Conservation (phyloP, 2,888 invertebrate species). For the Romanomermis culicivorax region DNA sequence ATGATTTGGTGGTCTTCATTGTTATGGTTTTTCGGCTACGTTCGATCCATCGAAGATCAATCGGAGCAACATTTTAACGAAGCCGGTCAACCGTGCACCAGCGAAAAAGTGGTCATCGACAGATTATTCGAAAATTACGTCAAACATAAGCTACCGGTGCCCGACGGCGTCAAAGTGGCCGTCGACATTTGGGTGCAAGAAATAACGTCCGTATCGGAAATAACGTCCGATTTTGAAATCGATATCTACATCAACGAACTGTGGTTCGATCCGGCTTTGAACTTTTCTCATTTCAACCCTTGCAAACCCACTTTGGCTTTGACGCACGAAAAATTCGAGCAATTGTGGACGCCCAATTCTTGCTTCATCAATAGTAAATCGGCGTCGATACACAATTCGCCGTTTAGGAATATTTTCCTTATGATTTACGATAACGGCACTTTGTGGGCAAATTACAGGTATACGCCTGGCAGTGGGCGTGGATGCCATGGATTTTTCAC, state of each 20-base stretch:
- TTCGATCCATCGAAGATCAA: too few species aligned
- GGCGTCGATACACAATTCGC: constrained; percentile 9
- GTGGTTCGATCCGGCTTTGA: constrained; percentile 2
- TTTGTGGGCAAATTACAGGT: constrained; percentile 11
- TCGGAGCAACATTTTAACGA: too few species aligned
- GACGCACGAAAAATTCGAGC: constrained; percentile 3
- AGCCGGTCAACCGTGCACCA: constrained; percentile 15
- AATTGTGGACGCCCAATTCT: constrained; percentile 9
- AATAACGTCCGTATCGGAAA: constrained; percentile 25
- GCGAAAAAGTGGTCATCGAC: constrained; percentile 24
- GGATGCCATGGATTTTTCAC: too few species aligned
- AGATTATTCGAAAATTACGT: constrained; percentile 23
- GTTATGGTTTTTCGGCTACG: too few species aligned
- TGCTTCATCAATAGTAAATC: constrained; percentile 11
- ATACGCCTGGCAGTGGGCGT: too few species aligned
- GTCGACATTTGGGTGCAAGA: constrained; percentile 29
- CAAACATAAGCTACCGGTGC: constrained; percentile 25
- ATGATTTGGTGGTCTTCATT: too few species aligned
- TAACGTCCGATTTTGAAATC: constrained; percentile 28
- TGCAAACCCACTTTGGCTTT: constrained; percentile 27
- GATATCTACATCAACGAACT: constrained; percentile 29
- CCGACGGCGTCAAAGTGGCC: constrained; percentile 20
- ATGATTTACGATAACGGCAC: constrained; percentile 10
- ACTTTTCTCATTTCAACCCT: constrained; percentile 23
- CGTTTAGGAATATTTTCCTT: constrained; percentile 9